phyloP scores from a whole-genome alignment of 2,888 invertebrate species.

The Ennomos fuscantarius region DNA sequence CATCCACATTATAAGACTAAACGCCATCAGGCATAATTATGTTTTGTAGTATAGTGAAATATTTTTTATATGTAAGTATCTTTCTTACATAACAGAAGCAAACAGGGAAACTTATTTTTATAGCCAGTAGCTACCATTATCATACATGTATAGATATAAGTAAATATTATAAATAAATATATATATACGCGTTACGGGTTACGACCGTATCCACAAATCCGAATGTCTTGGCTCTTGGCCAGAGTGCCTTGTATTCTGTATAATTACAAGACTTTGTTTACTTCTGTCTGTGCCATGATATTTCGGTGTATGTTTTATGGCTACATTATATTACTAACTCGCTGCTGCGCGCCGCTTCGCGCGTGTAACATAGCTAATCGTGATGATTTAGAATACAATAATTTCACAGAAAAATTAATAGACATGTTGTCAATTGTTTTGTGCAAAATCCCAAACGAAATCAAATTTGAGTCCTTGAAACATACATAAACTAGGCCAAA shows the following conservation, averaged over 20 bases:
- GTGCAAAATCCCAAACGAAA: too few species aligned
- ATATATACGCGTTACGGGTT: background rate
- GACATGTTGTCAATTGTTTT: too few species aligned
- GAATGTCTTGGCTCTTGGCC: conserved; percentile 28
- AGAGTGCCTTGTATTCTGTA: conserved; percentile 16
- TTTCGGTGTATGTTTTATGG: background rate
- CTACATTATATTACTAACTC: too few species aligned
- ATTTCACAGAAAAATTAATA: too few species aligned
- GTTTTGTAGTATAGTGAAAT: too few species aligned
- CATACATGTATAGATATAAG: too few species aligned
- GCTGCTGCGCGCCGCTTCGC: background rate
- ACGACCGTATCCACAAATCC: conserved; percentile 25
- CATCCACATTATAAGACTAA: too few species aligned
- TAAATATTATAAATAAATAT: too few species aligned
- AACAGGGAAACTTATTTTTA: conserved; percentile 6
- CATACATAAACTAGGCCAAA: too few species aligned
- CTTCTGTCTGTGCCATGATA: conserved; percentile 17
- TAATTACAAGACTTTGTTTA: conserved; percentile 23
- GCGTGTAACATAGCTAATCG: conserved; percentile 2
- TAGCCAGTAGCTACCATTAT: background rate
- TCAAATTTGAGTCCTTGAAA: too few species aligned
- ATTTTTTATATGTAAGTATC: conserved; percentile 12
- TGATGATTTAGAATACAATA: too few species aligned
- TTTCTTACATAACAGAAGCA: conserved; percentile 18
- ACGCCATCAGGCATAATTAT: too few species aligned